A percentile compares a stretch with the other conserved stretches of the same genome.
Evolutionary conservation across 2,888 invertebrate species (phyloP).

Genomic region (Pseudococcus viburni): DNA sequence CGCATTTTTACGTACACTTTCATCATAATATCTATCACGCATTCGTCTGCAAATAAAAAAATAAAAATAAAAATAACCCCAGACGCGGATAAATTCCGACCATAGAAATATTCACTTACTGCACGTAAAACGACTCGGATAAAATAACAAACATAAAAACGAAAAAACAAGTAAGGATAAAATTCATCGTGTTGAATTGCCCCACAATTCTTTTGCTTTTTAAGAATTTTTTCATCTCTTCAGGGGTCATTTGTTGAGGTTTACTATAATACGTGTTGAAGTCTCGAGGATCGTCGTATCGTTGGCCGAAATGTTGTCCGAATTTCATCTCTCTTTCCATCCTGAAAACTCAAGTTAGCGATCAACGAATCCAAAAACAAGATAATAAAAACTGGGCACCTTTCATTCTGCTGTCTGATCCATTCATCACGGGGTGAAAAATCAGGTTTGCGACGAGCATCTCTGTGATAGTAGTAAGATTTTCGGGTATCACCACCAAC

Average conservation of each 20-base stretch:
- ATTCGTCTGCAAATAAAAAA: background rate
- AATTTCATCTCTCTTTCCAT: conserved; percentile 14
- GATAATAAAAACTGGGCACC: background rate
- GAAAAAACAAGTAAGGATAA: background rate
- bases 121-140: background rate
- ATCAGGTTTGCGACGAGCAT: conserved; percentile 8
- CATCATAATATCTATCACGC: background rate
- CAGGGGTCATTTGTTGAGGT: conserved; percentile 39
- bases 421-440: conserved; percentile 55
- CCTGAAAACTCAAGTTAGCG: background rate
- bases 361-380: background rate
- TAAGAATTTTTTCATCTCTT: conserved; percentile 46
- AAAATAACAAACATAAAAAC: background rate
- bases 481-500: background rate
- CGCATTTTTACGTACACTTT: background rate
- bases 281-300: background rate
- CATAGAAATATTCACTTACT: background rate
- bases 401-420: conserved; percentile 41
- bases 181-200: background rate
- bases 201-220: background rate
- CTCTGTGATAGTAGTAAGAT: background rate
- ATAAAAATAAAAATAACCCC: background rate
- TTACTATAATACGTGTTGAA: conserved; percentile 43
- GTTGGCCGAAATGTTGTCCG: background rate
- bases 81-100: background rate